Conservation (phyloP, 1,140 invertebrate genomes). For the Phenacoccus solenopsis region DNA sequence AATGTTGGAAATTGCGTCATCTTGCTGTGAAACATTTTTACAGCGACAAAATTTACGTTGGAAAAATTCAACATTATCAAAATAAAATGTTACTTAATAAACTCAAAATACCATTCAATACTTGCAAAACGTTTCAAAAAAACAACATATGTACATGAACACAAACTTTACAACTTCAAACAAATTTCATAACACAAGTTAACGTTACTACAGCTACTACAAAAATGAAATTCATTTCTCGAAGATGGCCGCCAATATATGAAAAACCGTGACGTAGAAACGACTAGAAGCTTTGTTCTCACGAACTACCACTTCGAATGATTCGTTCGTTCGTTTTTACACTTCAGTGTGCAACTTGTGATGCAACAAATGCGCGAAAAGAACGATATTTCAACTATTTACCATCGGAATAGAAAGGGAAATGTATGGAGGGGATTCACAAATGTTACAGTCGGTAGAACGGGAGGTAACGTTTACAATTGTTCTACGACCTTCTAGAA, state of each 20-base stretch:
- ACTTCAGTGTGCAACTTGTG: neutral
- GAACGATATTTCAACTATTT: too few relatives aligned
- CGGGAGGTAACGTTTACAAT: too few relatives aligned
- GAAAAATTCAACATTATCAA: neutral
- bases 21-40: neutral
- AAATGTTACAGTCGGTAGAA: too few relatives aligned
- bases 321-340: neutral
- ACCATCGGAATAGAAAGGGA: too few relatives aligned
- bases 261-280: neutral
- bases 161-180: neutral
- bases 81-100: neutral
- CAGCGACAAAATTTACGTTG: neutral
- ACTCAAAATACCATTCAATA: neutral
- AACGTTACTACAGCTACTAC: too few relatives aligned
- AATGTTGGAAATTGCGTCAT: neutral
- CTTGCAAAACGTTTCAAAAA: neutral
- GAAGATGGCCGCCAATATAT: neutral
- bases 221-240: too few relatives aligned
- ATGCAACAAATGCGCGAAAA: neutral
- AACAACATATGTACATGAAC: neutral
- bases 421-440: too few relatives aligned
- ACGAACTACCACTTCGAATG: neutral
- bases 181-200: too few relatives aligned
- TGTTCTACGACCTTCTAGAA: too few relatives aligned
- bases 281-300: neutral